Evolutionary conservation across 2,888 invertebrate genomes (phyloP).

Genomic region (Glomeris marginata): DNA sequence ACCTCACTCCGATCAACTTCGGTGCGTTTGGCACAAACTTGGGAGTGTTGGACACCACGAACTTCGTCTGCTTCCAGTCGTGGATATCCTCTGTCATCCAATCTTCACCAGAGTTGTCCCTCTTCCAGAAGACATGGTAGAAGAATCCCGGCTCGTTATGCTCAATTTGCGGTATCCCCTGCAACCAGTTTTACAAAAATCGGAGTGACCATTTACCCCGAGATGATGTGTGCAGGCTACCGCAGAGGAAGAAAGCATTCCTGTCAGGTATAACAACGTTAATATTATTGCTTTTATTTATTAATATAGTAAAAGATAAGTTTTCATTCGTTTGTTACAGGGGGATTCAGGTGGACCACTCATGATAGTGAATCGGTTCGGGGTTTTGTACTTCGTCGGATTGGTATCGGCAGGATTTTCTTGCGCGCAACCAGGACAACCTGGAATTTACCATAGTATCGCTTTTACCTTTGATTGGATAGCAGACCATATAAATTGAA

Average conservation of each 20-base stretch:
- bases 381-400: slow-evolving; percentile 78
- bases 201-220: slow-evolving; percentile 80
- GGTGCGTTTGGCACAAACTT: slow-evolving; percentile 86
- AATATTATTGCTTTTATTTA: background rate
- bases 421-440: slow-evolving; percentile 82
- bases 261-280: slow-evolving; percentile 39
- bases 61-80: too few relatives aligned
- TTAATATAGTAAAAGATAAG: background rate
- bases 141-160: too few relatives aligned
- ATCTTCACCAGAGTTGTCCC: too few relatives aligned
- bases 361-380: slow-evolving; percentile 72
- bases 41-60: too few relatives aligned
- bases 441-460: slow-evolving; percentile 84
- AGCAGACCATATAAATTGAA: slow-evolving; percentile 26
- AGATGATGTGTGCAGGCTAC: slow-evolving; percentile 87
- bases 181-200: too few relatives aligned
- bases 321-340: too few relatives aligned
- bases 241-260: slow-evolving; percentile 71
- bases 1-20: slow-evolving; percentile 46
- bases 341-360: slow-evolving; percentile 79
- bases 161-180: too few relatives aligned
- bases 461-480: slow-evolving; percentile 92
- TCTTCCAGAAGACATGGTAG: too few relatives aligned
- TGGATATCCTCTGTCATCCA: too few relatives aligned
- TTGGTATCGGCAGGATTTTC: slow-evolving; percentile 89